phyloP scores from a whole-genome alignment of 2,888 invertebrate genomes.

The Blomia tropicalis region DNA sequence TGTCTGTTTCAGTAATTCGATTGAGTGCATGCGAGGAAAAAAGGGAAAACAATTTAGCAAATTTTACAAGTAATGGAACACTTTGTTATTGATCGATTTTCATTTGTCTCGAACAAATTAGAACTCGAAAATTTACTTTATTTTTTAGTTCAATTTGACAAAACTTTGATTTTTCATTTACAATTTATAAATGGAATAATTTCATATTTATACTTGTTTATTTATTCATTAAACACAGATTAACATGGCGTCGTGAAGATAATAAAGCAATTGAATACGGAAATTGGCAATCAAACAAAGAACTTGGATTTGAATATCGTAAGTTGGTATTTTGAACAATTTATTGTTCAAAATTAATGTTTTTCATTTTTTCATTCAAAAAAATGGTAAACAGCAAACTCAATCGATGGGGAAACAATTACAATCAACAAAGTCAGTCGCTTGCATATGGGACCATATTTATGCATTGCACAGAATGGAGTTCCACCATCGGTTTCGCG shows the following conservation, averaged over 20 bases:
- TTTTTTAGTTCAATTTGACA: not conserved
- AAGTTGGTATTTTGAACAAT: slow-evolving; percentile 7
- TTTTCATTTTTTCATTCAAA: not conserved
- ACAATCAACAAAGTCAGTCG: slow-evolving; percentile 30
- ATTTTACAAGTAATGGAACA: too few relatives aligned
- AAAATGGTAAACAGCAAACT: slow-evolving; percentile 26
- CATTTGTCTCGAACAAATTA: too few relatives aligned
- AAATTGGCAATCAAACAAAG: slow-evolving; percentile 46
- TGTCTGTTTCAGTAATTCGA: not conserved
- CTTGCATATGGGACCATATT: slow-evolving; percentile 31
- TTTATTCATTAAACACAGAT: slow-evolving; percentile 39
- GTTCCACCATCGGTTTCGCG: slow-evolving; percentile 31
- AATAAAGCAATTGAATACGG: slow-evolving; percentile 69
- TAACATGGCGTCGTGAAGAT: slow-evolving; percentile 83
- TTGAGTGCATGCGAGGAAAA: too few relatives aligned
- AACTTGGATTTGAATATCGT: slow-evolving; percentile 25
- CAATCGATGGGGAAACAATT: slow-evolving; percentile 29
- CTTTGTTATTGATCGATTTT: too few relatives aligned
- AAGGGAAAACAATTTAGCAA: too few relatives aligned
- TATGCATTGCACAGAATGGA: slow-evolving; percentile 31
- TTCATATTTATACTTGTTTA: too few relatives aligned
- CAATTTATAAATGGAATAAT: too few relatives aligned
- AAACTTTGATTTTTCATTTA: not conserved
- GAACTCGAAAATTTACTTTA: too few relatives aligned
- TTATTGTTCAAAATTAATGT: not conserved